phyloP scores from a whole-genome alignment of 1,140 invertebrate species.

The Calosoma granatense region DNA sequence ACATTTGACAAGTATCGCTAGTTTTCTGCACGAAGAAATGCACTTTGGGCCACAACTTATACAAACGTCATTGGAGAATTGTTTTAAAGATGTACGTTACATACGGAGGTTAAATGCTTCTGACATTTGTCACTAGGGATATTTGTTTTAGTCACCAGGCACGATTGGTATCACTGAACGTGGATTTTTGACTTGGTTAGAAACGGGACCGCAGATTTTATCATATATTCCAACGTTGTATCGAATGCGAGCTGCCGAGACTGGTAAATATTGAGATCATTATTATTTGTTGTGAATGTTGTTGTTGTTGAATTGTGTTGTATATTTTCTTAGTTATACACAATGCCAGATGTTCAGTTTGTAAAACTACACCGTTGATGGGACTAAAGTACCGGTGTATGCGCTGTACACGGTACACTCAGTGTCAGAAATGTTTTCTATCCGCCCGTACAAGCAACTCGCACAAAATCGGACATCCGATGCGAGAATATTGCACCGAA shows the following conservation, averaged over 20 bases:
- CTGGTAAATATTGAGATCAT: constrained; percentile 26
- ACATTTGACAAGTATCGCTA: constrained; percentile 41
- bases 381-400: constrained; percentile 57
- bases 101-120: not conserved
- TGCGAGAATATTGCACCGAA: constrained; percentile 57
- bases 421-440: constrained; percentile 71
- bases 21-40: constrained; percentile 45
- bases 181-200: constrained; percentile 41
- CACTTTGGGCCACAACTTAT: constrained; percentile 42
- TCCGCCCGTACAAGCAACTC: constrained; percentile 51
- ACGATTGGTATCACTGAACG: constrained; percentile 39
- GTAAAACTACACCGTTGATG: constrained; percentile 40
- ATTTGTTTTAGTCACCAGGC: constrained; percentile 31
- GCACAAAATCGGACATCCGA: constrained; percentile 62
- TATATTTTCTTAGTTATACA: constrained; percentile 36
- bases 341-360: constrained; percentile 39
- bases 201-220: constrained; percentile 40
- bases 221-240: constrained; percentile 44
- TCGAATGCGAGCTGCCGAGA: constrained; percentile 40
- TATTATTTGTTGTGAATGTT: not conserved
- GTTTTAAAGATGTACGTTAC: constrained; percentile 46
- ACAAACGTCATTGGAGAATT: constrained; percentile 45
- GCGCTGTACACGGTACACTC: constrained; percentile 59
- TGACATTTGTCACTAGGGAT: constrained; percentile 9
- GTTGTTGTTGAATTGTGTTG: constrained; percentile 8